Percentiles rank a stretch among this genome's conserved stretches.
phyloP scores from a whole-genome alignment of 2,797 vertebrate species.

The Myotis daubentonii region DNA sequence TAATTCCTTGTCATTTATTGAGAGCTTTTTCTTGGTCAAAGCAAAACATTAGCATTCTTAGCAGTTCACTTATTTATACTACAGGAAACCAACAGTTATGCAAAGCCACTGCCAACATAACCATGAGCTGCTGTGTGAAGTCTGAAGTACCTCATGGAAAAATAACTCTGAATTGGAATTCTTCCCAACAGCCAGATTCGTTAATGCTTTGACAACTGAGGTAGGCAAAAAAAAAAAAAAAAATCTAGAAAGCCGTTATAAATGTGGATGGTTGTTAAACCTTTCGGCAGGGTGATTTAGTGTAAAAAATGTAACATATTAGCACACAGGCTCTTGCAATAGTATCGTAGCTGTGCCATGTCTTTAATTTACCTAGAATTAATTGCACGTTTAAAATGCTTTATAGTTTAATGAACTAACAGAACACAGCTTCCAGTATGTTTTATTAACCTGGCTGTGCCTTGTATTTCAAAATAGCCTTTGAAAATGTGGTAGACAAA shows the following conservation, averaged over 20 bases:
- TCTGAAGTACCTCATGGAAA: conserved; percentile 77
- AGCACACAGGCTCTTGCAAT: conserved; percentile 64
- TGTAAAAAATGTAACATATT: conserved; percentile 71
- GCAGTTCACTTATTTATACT: conserved; percentile 78
- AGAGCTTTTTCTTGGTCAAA: conserved; percentile 73
- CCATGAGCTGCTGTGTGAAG: conserved; percentile 79
- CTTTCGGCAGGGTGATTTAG: conserved; percentile 68
- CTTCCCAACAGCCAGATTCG: conserved; percentile 68
- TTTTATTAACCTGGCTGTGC: conserved; percentile 73
- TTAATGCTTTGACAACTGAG: conserved; percentile 71
- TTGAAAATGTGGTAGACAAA: conserved; percentile 33
- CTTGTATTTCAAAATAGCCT: conserved; percentile 69
- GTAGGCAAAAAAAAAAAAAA: conserved; percentile 67
- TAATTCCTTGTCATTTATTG: conserved; percentile 76
- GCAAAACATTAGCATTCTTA: conserved; percentile 75
- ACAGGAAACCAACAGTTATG: conserved; percentile 71
- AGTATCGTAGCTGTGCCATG: conserved; percentile 12
- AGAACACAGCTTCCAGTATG: conserved; percentile 53
- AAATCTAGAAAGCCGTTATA: conserved; percentile 69
- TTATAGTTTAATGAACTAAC: conserved; percentile 72
- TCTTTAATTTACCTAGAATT: conserved; percentile 76
- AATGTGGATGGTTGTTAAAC: conserved; percentile 72
- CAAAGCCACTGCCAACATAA: conserved; percentile 79
- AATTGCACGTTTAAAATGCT: conserved; percentile 73
- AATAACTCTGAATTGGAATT: conserved; percentile 80